These are phyloP conservation scores for Copsychus sechellarum DNA, from an alignment of 2,113 vertebrate species.

Conservation along the genomic window DNA sequence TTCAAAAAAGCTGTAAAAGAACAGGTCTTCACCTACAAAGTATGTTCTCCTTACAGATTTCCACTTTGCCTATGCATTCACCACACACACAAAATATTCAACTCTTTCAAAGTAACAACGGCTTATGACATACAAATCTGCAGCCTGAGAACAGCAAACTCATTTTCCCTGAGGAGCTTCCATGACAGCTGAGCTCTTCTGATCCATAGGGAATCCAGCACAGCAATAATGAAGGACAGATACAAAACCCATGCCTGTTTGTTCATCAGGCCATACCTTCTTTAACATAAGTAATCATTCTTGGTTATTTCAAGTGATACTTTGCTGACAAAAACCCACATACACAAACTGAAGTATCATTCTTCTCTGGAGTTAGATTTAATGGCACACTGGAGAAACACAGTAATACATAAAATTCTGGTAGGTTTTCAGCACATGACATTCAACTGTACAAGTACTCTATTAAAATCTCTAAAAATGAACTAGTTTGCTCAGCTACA, in stretches of 20 bases:
- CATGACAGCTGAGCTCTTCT: not conserved
- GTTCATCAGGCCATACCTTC: not conserved
- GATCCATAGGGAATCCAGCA: not conserved
- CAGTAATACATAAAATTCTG: not conserved
- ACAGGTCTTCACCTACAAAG: not conserved
- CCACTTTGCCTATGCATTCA: not conserved
- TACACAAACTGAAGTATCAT: not conserved
- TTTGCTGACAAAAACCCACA: not conserved
- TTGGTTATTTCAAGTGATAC: not conserved
- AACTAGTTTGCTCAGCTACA: not conserved
- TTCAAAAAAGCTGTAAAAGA: not conserved
- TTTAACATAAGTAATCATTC: not conserved
- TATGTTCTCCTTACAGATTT: not conserved
- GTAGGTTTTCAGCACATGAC: not conserved
- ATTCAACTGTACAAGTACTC: not conserved
- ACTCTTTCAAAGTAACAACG: not conserved
- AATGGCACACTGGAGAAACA: not conserved
- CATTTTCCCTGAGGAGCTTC: not conserved
- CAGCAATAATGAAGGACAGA: not conserved
- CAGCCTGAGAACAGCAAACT: not conserved
- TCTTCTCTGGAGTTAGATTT: not conserved
- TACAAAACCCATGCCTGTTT: not conserved
- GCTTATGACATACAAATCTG: not conserved
- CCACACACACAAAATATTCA: accelerated
- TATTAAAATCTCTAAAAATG: not conserved